Evolutionary conservation across 2,888 invertebrate genomes (phyloP).

Genomic region (Drosophila helvetica): DNA sequence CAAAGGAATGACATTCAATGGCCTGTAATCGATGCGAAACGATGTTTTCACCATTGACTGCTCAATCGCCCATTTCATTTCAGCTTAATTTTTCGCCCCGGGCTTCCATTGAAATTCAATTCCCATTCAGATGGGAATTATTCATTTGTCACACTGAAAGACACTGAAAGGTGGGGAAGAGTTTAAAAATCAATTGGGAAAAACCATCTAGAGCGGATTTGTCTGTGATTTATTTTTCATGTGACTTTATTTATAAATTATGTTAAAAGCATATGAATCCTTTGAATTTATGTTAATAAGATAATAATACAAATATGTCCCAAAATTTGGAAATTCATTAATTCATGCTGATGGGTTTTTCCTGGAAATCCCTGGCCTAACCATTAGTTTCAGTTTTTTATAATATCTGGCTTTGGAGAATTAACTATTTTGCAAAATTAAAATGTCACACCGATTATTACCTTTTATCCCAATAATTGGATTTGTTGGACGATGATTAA

Average conservation of each 20-base stretch:
- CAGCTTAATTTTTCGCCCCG: slow-evolving; percentile 37
- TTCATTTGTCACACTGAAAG: slow-evolving; percentile 31
- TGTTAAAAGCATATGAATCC: neutral
- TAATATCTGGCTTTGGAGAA: no score
- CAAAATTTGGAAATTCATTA: neutral
- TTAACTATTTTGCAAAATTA: no score
- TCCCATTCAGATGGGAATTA: slow-evolving; percentile 19
- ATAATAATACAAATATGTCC: neutral
- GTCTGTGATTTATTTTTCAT: neutral
- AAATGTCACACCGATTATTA: no score
- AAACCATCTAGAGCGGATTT: neutral
- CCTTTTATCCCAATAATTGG: no score
- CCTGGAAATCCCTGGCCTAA: no score
- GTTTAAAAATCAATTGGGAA: neutral
- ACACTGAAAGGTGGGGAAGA: neutral
- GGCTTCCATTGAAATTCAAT: slow-evolving; percentile 22
- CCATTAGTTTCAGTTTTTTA: no score
- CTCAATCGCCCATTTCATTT: slow-evolving; percentile 40
- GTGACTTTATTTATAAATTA: neutral
- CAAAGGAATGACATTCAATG: slow-evolving; percentile 25
- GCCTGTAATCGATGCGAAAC: slow-evolving; percentile 31
- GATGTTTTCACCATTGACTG: slow-evolving; percentile 28
- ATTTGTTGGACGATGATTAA: no score
- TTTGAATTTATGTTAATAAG: neutral
- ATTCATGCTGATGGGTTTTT: neutral